Base-by-base conservation (phyloP, 2,797 vertebrate genomes). In the Anolis apletophallus region DNA sequence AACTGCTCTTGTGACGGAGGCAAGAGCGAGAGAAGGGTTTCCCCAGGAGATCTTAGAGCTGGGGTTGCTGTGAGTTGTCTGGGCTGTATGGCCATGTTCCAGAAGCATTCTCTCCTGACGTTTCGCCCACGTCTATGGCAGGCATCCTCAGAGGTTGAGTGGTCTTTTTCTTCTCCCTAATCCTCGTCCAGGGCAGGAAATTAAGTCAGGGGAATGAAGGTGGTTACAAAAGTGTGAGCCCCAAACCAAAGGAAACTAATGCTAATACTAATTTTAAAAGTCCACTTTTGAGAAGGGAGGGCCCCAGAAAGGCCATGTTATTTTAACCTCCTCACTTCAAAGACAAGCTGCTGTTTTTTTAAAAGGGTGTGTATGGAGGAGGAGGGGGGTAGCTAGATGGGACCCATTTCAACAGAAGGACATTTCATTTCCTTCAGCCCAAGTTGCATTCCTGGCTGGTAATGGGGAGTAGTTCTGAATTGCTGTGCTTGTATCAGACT, bases 251-350 rank as follows among this genome's bases (percentile, higher is more conserved):
- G 0, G 85, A 83, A 80, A 89, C 95, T 93, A 11, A 57, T 36
- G 9, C 23, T 46, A 95, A 96, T 95, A 93, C 6, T 64, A 94
- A 90, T 94, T 92, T 95, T 94, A 96, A 95, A 94, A 91, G 29
- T 50, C 81, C 23, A 2, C 34, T 95, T 93, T 95, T 94, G 96
- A 96, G 96, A 95, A 94, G 91, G 81, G 78, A 90, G 85, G 88
- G 80, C 90, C 87, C 59, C 85, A 76, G 90, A 95, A 94, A 94
- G 94, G 96, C 96, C 90, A 96, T 96, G 95, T 97, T 98, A 96
- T 97, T 97, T 97, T 97, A 97, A 97, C 97, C 97, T 97, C 96
- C 95, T 96, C 96, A 97, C 96, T 97, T 98, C 97, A 97, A 97
- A 98, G 95, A 76, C 87, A n/a, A 77, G 87, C 97, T 88, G 74